phyloP scores from a whole-genome alignment of 2,888 invertebrate genomes.

The Chalcis sispes region DNA sequence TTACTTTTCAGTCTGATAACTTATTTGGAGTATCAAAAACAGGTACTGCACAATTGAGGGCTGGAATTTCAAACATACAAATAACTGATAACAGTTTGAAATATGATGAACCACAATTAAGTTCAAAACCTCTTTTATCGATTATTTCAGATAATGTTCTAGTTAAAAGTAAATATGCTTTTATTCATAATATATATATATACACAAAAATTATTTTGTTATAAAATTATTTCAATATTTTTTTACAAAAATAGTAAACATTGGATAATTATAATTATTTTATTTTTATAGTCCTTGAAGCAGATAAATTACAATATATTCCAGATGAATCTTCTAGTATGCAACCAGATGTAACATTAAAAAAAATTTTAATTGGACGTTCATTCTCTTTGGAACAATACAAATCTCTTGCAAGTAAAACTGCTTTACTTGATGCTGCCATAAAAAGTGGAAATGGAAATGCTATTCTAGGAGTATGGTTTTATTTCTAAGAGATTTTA shows the following conservation, averaged over 20 bases:
- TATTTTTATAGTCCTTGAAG: conserved; percentile 75
- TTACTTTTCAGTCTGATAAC: conserved; percentile 77
- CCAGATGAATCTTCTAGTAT: conserved; percentile 65
- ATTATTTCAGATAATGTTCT: conserved; percentile 74
- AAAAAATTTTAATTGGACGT: conserved; percentile 77
- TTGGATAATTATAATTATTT: conserved; percentile 29
- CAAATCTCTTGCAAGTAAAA: conserved; percentile 80
- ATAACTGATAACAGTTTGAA: conserved; percentile 66
- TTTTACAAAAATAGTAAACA: conserved; percentile 24
- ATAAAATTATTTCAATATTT: conserved; percentile 16
- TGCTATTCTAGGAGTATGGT: conserved; percentile 82
- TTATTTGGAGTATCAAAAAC: conserved; percentile 77
- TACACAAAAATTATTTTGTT: background rate
- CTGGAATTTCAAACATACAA: conserved; percentile 66
- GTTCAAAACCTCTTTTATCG: conserved; percentile 75
- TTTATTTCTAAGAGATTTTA: conserved; percentile 8
- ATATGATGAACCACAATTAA: conserved; percentile 64
- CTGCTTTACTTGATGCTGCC: conserved; percentile 84
- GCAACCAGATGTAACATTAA: conserved; percentile 77
- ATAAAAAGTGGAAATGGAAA: conserved; percentile 86
- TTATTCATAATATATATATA: background rate
- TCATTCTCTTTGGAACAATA: conserved; percentile 78
- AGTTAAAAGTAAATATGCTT: conserved; percentile 69
- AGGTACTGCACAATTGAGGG: conserved; percentile 74
- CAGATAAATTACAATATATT: conserved; percentile 70